Evolutionary conservation across 1,140 invertebrate genomes (phyloP), one percentile per base, ranked within the genome.

Genomic region (Bombyx mandarina): DNA sequence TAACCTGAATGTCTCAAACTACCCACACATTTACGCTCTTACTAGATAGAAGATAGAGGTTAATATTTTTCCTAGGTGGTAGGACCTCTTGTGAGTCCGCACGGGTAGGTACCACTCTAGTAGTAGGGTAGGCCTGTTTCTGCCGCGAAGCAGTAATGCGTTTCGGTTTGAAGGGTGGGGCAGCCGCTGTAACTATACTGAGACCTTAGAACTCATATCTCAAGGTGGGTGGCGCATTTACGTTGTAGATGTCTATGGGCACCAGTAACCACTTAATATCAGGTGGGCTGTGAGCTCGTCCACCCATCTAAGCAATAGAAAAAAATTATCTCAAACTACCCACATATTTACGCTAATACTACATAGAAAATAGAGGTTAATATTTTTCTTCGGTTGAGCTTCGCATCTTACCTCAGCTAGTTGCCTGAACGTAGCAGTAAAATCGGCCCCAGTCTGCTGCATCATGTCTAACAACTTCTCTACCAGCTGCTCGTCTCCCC

Each of bases 341-440:
- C 2, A 3, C 3, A 3, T 7, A 47, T 47, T 10, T 10, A 7
- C 6, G 2, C 2, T 35, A 0, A 47, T 47, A 47, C 45, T 18
- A 18, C 0, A 5, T 35, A 35, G 26, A 35, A 2, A 0, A 35
- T 35, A 35, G 2, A 35, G 4, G 26, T 35, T 35, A 47, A 47
- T 7, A 47, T 47, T 10, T 10, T 2, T 51, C 10, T 7, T 22
- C 18, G 4, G 22, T 54, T 8, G 50, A 50, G 10, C 26, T 45
- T 12, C 5, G 4, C 43, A 44, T 42, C 7, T 53, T 62, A 86
- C 75, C 59, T 88, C 77, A 73, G 88, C 89, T 45, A 93, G 75
- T 70, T 90, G 89, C 54, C 90, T 79, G 66, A 93, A 93, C 2
- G 88, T 89, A 63, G 90, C 89, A 2, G 91, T 93, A 66, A 92